Percentiles rank a stretch among this genome's conserved stretches.
phyloP scores from a whole-genome alignment of 2,797 vertebrate genomes.

The Crax fasciolata region DNA sequence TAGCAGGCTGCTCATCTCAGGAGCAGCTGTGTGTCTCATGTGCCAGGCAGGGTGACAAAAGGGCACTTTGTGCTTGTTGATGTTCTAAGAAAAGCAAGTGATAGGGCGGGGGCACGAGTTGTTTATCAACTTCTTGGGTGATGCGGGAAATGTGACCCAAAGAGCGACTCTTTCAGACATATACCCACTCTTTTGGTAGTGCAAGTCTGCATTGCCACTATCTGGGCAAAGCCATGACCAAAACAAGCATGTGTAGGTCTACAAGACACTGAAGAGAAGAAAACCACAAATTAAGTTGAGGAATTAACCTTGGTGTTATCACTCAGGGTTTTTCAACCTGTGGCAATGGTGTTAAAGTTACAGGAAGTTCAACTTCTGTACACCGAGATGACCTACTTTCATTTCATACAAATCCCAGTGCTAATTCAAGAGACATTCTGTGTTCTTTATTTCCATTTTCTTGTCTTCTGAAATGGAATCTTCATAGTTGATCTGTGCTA shows the following conservation, averaged over 20 bases:
- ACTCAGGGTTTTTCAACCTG: not conserved
- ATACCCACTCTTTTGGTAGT: not conserved
- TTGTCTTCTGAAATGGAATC: not conserved
- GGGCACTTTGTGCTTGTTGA: not conserved
- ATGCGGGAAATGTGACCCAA: not conserved
- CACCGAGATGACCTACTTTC: not conserved
- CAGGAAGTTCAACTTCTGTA: not conserved
- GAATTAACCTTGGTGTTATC: not conserved
- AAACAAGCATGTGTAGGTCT: fast-evolving
- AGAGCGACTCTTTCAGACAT: not conserved
- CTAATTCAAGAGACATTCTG: not conserved
- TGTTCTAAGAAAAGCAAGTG: not conserved
- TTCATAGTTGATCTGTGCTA: not conserved
- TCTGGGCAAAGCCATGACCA: not conserved
- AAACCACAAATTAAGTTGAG: not conserved
- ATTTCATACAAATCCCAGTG: not conserved
- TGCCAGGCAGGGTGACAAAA: not conserved
- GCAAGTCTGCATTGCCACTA: not conserved
- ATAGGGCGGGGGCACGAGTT: not conserved
- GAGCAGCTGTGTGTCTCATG: not conserved
- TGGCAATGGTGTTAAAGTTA: not conserved
- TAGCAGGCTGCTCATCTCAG: not conserved
- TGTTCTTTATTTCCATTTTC: not conserved
- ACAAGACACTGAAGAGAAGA: not conserved
- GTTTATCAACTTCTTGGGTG: not conserved